Evolutionary conservation across 2,797 vertebrate species (phyloP), one percentile per base, ranked within the genome.

Genomic region (Gouania willdenowi): DNA sequence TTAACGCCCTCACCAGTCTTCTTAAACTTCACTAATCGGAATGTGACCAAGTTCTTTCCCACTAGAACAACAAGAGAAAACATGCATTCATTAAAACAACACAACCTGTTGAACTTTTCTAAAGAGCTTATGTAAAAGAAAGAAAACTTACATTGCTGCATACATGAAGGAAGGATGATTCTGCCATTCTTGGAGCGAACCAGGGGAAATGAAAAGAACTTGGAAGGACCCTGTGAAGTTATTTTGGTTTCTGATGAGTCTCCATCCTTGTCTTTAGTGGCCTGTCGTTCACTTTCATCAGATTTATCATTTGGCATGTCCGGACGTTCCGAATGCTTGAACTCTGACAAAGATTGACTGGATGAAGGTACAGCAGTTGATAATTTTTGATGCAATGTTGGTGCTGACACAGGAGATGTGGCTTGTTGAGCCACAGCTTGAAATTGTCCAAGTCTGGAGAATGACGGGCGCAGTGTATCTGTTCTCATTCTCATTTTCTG

Each of bases 121-220:
- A n/a, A 7, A 17, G 24, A 4, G 20, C 4, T 6, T 2, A 13
- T 17, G 7, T 1, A 19, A 2, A n/a, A n/a, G n/a, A n/a, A n/a
- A n/a, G n/a, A n/a, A 4, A 2, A 41, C 72, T 75, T 53, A 85
- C 85, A 1, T 60, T 85, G 76, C 46, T 59, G 87, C 18, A 84
- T 13, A 16, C 47, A 81, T 1, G 84, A 81, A 2, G 83, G 85
- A 12, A 84, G 80, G n/a, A 85, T 83, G 37, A 85, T 36, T 45
- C 80, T 66, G 40, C 79, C 79, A 0, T 50, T 71, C 49, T 82
- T 83, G 19, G 83, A 64, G 20, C 78, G 83, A 25, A 84, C 47
- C 15, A 77, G 47, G 32, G 77, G 70, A 10, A 71, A 30, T 21
- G 66, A 1, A 3, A 77, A 1, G 0, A 46, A 14, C 8, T 24